Conservation (phyloP, 2,888 invertebrate genomes). For the Acronicta psi region DNA sequence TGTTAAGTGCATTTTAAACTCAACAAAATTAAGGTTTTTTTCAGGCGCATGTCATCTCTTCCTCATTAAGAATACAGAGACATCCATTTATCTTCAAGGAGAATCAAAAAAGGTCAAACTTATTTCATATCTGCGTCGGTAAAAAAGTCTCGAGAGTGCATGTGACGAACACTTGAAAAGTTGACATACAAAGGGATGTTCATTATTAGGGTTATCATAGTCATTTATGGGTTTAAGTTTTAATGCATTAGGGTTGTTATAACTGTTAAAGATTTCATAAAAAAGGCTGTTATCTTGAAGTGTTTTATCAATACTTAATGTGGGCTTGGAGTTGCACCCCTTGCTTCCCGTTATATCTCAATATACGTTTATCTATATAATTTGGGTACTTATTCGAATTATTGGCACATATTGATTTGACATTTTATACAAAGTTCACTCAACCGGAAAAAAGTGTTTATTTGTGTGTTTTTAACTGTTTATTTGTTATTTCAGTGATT, state of each 20-base stretch:
- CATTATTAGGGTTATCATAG: slow-evolving; percentile 43
- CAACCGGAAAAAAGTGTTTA: too few relatives aligned
- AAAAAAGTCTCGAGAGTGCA: slow-evolving; percentile 53
- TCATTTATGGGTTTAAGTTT: slow-evolving; percentile 45
- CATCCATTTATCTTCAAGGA: slow-evolving; percentile 52
- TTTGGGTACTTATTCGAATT: too few relatives aligned
- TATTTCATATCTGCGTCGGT: slow-evolving; percentile 76
- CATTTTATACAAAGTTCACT: too few relatives aligned
- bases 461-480: too few relatives aligned
- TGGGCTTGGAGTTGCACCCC: too few relatives aligned
- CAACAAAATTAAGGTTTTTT: slow-evolving; percentile 52
- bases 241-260: slow-evolving; percentile 1
- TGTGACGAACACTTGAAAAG: slow-evolving; percentile 67
- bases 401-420: too few relatives aligned
- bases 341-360: too few relatives aligned
- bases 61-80: slow-evolving; percentile 40
- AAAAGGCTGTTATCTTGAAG: background rate
- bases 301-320: too few relatives aligned
- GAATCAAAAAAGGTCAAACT: slow-evolving; percentile 67
- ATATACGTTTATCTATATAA: too few relatives aligned
- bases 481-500: too few relatives aligned
- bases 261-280: background rate
- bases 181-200: slow-evolving; percentile 53
- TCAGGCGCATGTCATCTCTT: slow-evolving; percentile 33
- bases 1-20: slow-evolving; percentile 46